Evolutionary conservation across 2,888 invertebrate species (phyloP).

Genomic region (Diarsia mendica): DNA sequence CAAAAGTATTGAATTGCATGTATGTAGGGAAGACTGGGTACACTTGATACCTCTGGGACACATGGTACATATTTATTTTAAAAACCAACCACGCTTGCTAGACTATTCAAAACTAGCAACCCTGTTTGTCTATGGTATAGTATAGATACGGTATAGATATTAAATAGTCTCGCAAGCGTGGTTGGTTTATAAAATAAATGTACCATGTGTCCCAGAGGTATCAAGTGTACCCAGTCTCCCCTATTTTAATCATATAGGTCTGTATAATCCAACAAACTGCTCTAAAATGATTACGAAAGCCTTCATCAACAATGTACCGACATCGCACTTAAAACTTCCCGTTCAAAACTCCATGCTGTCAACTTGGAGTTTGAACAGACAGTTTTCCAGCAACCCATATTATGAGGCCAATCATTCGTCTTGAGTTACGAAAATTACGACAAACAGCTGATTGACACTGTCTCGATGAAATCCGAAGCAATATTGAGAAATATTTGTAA

Average conservation of each 20-base stretch:
- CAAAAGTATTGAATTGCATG: too few relatives aligned
- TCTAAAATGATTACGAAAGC: slow-evolving; percentile 1
- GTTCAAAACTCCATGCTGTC: neutral
- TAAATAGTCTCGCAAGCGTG: too few relatives aligned
- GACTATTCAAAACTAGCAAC: too few relatives aligned
- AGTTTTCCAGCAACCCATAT: slow-evolving; percentile 45
- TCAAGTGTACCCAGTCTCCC: too few relatives aligned
- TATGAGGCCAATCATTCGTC: slow-evolving; percentile 32
- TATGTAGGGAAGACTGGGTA: too few relatives aligned
- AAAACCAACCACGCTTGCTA: too few relatives aligned
- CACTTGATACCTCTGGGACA: too few relatives aligned
- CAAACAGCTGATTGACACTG: slow-evolving; percentile 55
- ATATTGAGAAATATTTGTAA: slow-evolving; percentile 50
- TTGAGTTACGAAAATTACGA: slow-evolving; percentile 50
- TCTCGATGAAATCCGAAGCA: slow-evolving; percentile 44
- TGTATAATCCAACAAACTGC: neutral
- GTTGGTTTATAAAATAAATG: too few relatives aligned
- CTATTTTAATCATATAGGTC: neutral
- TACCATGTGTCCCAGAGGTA: too few relatives aligned
- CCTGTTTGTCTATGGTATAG: too few relatives aligned
- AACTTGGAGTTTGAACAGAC: slow-evolving; percentile 29
- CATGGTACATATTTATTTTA: too few relatives aligned
- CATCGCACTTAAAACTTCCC: slow-evolving; percentile 21
- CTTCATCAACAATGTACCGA: slow-evolving; percentile 6
- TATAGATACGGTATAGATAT: too few relatives aligned